Conservation (phyloP, 2,113 vertebrate genomes). For the Neodontobutis hainanensis region DNA sequence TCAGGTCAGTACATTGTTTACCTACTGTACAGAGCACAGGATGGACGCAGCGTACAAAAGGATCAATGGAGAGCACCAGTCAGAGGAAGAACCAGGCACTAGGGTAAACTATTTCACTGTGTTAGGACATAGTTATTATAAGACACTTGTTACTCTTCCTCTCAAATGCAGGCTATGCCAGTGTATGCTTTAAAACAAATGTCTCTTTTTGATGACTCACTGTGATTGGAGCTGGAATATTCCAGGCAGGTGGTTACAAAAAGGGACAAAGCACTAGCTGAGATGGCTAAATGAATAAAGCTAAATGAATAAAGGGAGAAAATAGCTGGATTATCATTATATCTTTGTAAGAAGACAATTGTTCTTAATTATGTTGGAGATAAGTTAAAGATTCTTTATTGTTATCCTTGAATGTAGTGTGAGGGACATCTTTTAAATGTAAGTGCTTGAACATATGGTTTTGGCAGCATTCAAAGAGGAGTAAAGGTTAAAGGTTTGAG, state of each 20-base stretch:
- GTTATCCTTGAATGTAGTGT: neutral
- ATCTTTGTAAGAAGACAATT: too few species aligned
- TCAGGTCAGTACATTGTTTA: constrained; percentile 22
- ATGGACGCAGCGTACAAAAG: constrained; percentile 75
- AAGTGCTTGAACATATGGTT: neutral
- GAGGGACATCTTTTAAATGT: neutral
- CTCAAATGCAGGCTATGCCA: neutral
- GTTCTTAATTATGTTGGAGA: too few species aligned
- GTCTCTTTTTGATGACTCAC: neutral
- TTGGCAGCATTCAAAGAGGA: neutral
- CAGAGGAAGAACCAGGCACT: constrained; percentile 3
- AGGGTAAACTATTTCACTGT: constrained; percentile 48
- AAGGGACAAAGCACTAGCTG: constrained; percentile 29
- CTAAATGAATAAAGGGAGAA: constrained; percentile 8
- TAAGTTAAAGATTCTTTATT: neutral
- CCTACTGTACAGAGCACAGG: constrained; percentile 30
- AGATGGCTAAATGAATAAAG: constrained; percentile 10
- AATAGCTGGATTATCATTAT: constrained; percentile 16
- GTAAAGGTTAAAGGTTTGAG: constrained; percentile 20
- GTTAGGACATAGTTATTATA: neutral
- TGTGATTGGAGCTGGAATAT: constrained; percentile 29
- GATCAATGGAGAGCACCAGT: constrained; percentile 54
- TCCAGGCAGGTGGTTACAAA: constrained; percentile 4
- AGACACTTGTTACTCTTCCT: neutral
- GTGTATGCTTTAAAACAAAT: too few species aligned